These are phyloP conservation scores for Drosophila kepulauana DNA, from an alignment of 1,140 invertebrate species.

Conservation along the genomic window DNA sequence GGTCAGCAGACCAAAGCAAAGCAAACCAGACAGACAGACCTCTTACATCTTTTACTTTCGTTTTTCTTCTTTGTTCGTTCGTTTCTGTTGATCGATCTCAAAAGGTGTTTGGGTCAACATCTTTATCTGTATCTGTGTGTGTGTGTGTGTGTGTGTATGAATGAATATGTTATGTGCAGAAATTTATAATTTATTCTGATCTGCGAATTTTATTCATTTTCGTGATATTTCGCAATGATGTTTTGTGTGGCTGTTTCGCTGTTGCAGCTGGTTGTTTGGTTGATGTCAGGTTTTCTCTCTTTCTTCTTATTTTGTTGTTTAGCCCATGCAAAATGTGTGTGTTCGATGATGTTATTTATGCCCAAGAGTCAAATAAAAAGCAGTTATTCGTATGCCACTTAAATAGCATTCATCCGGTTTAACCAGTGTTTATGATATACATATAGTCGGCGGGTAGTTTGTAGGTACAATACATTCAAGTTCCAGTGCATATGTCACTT, in stretches of 20 bases:
- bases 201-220: neutral
- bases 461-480: neutral
- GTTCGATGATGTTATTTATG: slow-evolving; percentile 69
- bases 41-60: no score
- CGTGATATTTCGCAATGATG: slow-evolving; percentile 5
- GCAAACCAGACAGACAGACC: no score
- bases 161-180: neutral
- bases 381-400: slow-evolving; percentile 68
- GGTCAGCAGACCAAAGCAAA: no score
- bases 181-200: slow-evolving; percentile 2
- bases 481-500: no score
- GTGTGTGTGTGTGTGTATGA: no score
- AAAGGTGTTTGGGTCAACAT: no score
- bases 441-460: slow-evolving; percentile 13
- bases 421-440: slow-evolving; percentile 61
- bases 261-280: slow-evolving; percentile 8
- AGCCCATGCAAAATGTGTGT: neutral
- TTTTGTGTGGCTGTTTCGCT: neutral
- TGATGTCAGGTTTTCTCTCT: slow-evolving; percentile 24
- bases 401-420: slow-evolving; percentile 73
- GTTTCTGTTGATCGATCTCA: no score
- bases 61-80: no score
- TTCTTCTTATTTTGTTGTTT: slow-evolving; percentile 14
- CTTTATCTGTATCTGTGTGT: no score
- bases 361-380: slow-evolving; percentile 57